Conservation (phyloP, 2,113 vertebrate genomes). For the Paedocypris sp. region DNA sequence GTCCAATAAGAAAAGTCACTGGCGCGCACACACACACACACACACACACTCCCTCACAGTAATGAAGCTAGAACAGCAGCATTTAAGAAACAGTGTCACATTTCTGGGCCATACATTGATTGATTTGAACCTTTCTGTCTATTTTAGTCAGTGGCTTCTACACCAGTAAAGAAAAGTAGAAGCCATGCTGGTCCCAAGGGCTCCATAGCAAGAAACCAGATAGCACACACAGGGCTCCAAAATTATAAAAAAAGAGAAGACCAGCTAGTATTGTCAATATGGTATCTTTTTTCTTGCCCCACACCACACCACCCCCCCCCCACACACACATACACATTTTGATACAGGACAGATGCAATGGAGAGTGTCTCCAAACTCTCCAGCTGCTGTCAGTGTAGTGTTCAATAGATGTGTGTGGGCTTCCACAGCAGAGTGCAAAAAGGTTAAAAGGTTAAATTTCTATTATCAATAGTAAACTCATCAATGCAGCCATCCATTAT, state of each 20-base stretch:
- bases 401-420: not conserved
- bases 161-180: slow-evolving; percentile 80
- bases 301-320: not conserved
- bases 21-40: slow-evolving; percentile 33
- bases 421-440: slow-evolving; percentile 11
- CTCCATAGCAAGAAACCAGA: slow-evolving; percentile 82
- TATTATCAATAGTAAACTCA: slow-evolving; percentile 40
- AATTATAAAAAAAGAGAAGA: slow-evolving; percentile 74
- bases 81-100: slow-evolving; percentile 91
- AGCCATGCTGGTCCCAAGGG: slow-evolving; percentile 68
- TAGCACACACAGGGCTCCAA: slow-evolving; percentile 69
- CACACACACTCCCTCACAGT: slow-evolving; percentile 64
- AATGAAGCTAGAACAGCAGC: slow-evolving; percentile 78
- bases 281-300: slow-evolving; percentile 53
- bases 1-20: slow-evolving; percentile 38
- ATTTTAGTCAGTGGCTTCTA: slow-evolving; percentile 80
- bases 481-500: slow-evolving; percentile 10
- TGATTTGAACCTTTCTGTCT: slow-evolving; percentile 91
- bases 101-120: slow-evolving; percentile 98
- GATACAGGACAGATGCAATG: slow-evolving; percentile 38
- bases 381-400: slow-evolving; percentile 47
- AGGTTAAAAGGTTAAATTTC: slow-evolving; percentile 53
- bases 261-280: slow-evolving; percentile 68
- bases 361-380: slow-evolving; percentile 42
- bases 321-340: slow-evolving; percentile 27